A percentile compares a stretch with the other conserved stretches of the same genome.
These are phyloP conservation scores for Leptobrachium leishanense DNA, from an alignment of 2,113 vertebrate genomes.

Conservation along the genomic window DNA sequence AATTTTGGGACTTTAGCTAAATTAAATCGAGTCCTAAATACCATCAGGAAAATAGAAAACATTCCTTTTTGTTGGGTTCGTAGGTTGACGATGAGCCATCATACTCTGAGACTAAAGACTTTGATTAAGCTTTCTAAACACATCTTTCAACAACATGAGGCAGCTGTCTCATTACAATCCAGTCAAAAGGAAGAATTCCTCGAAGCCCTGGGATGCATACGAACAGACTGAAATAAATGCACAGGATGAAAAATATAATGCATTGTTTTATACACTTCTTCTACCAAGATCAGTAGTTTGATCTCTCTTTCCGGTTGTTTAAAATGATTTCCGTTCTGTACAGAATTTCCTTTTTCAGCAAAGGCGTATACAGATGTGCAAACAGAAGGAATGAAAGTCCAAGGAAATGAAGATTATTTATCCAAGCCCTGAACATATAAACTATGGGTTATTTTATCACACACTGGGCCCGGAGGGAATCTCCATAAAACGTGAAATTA, in stretches of 20 bases:
- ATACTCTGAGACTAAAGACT: slow-evolving; percentile 17
- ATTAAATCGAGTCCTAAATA: background rate
- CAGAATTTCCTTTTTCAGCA: slow-evolving; percentile 17
- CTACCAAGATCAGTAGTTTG: slow-evolving; percentile 35
- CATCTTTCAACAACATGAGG: slow-evolving; percentile 37
- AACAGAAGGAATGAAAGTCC: background rate
- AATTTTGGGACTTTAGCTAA: no score
- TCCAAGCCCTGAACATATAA: slow-evolving; percentile 17
- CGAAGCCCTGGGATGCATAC: slow-evolving; percentile 35
- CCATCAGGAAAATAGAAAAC: slow-evolving; percentile 1
- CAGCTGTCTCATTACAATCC: slow-evolving; percentile 33
- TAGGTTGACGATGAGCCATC: background rate
- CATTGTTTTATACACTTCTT: slow-evolving; percentile 7
- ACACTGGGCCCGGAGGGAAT: background rate
- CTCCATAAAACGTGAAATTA: background rate
- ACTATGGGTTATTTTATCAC: background rate
- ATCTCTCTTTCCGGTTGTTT: background rate
- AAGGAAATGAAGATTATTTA: slow-evolving; percentile 13
- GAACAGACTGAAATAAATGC: slow-evolving; percentile 36
- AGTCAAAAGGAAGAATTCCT: slow-evolving; percentile 30
- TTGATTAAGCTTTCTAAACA: slow-evolving; percentile 40
- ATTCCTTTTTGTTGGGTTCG: slow-evolving; percentile 15
- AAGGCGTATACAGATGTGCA: slow-evolving; percentile 24
- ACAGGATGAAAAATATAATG: slow-evolving; percentile 24
- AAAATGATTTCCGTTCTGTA: slow-evolving; percentile 24